Evolutionary conservation across 2,797 vertebrate species (phyloP).

Genomic region (Pangasius sanitwongsei): DNA sequence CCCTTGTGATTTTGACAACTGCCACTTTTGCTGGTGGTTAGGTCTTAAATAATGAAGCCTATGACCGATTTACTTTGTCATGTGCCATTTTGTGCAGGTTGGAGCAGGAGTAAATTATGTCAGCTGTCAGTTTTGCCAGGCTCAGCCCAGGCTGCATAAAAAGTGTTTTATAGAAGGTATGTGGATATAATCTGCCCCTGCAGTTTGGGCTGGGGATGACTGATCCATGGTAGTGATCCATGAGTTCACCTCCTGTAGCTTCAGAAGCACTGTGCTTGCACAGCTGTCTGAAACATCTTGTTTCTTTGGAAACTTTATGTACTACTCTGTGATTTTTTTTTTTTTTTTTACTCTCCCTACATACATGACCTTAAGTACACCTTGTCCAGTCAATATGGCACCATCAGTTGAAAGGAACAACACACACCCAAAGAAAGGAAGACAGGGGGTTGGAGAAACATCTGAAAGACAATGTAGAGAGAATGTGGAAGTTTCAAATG

Average conservation of each 20-base stretch:
- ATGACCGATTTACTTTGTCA: conserved; percentile 67
- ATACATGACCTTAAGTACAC: not conserved
- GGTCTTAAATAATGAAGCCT: conserved; percentile 66
- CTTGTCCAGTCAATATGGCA: conserved; percentile 3
- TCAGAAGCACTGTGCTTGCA: conserved; percentile 17
- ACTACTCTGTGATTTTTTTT: not conserved
- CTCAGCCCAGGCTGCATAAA: conserved; percentile 42
- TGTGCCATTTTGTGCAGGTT: conserved; percentile 65
- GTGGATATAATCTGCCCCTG: conserved; percentile 42
- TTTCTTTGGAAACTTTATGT: conserved; percentile 9
- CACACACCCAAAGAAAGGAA: not conserved
- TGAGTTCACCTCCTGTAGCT: conserved; percentile 17
- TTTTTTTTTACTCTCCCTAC: too few species aligned
- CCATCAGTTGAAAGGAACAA: not conserved
- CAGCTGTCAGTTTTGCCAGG: conserved; percentile 53
- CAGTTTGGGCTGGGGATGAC: conserved; percentile 7
- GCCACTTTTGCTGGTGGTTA: conserved; percentile 65
- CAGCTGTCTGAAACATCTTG: conserved; percentile 19
- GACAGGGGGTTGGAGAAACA: not conserved
- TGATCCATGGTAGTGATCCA: conserved; percentile 19
- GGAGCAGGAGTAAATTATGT: conserved; percentile 62
- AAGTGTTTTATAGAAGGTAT: conserved; percentile 30
- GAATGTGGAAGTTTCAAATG: not conserved
- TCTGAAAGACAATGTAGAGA: not conserved
- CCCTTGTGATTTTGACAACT: conserved; percentile 66